Conservation (phyloP, 1,140 invertebrate genomes). For the Heliothis virescens region DNA sequence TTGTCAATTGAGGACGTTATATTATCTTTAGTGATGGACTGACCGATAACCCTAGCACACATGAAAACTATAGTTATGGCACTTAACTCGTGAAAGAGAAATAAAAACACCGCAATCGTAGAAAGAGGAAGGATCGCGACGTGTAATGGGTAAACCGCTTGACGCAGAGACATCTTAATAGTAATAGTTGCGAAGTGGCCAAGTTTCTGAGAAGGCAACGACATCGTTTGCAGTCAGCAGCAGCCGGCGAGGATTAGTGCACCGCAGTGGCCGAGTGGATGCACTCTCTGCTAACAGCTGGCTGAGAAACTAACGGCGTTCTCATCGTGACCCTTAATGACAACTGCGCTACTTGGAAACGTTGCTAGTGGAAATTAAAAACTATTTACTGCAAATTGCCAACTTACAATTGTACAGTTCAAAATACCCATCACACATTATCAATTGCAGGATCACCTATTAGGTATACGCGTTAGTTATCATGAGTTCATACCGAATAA, state of each 20-base stretch:
- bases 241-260: neutral
- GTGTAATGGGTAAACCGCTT: neutral
- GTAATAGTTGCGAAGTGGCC: neutral
- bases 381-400: neutral
- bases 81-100: neutral
- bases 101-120: neutral
- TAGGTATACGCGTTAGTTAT: neutral
- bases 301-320: neutral
- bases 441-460: neutral
- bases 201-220: neutral
- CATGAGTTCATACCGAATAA: neutral
- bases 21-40: neutral
- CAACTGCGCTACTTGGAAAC: neutral
- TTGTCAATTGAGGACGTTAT: conserved; percentile 16
- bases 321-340: neutral
- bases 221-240: neutral
- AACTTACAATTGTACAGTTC: neutral
- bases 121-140: neutral
- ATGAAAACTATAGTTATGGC: neutral
- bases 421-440: neutral
- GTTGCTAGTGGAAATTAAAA: neutral
- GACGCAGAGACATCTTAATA: neutral
- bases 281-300: neutral
- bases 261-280: neutral
- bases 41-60: neutral